Evolutionary conservation across 2,888 invertebrate genomes (phyloP).

Genomic region (Habroteleia sp.): DNA sequence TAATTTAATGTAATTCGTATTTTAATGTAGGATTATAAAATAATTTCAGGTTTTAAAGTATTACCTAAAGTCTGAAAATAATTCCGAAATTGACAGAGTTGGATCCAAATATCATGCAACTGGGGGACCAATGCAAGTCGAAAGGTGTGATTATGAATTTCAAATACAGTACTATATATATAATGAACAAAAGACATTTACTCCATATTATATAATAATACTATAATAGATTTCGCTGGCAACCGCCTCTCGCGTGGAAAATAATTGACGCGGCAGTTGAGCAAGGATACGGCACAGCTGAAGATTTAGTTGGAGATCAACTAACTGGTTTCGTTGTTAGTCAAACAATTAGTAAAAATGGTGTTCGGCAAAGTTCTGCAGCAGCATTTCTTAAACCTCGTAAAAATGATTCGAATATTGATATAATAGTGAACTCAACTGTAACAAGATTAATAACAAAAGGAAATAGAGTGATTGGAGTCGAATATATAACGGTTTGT

Average conservation of each 20-base stretch:
- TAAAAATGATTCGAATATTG: conserved; percentile 83
- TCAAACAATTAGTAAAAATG: conserved; percentile 85
- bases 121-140: conserved; percentile 84
- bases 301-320: conserved; percentile 85
- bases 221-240: conserved; percentile 84
- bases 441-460: conserved; percentile 83
- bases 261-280: conserved; percentile 84
- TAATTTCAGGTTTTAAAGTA: conserved; percentile 84
- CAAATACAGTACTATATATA: neutral
- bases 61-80: conserved; percentile 86
- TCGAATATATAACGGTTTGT: conserved; percentile 82
- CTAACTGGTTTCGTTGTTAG: conserved; percentile 85
- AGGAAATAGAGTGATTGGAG: conserved; percentile 82
- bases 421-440: conserved; percentile 84
- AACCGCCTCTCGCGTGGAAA: conserved; percentile 84
- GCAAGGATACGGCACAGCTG: conserved; percentile 84
- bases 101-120: conserved; percentile 83
- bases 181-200: no score
- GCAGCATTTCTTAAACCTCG: conserved; percentile 84
- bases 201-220: no score
- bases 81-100: conserved; percentile 84
- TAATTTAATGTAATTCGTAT: no score
- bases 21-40: no score
- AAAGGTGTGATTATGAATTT: conserved; percentile 70
- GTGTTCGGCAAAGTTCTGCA: conserved; percentile 84